A percentile compares a stretch with the other conserved stretches of the same genome.
Evolutionary conservation across 1,140 invertebrate genomes (phyloP).

Genomic region (Orussus abietinus): DNA sequence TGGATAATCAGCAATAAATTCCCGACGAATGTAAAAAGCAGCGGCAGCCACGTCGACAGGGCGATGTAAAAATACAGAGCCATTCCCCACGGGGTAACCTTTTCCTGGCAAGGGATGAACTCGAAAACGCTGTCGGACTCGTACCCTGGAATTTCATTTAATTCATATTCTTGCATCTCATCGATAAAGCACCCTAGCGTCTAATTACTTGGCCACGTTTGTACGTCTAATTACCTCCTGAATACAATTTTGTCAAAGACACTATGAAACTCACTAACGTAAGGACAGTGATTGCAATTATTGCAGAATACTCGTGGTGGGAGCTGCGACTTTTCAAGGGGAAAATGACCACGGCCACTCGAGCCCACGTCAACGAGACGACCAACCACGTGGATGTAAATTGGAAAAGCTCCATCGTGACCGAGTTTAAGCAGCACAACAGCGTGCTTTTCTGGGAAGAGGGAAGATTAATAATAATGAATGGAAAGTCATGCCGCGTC

Average conservation of each 20-base stretch:
- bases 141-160: slow-evolving; percentile 38
- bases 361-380: slow-evolving; percentile 35
- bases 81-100: slow-evolving; percentile 33
- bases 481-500: too few relatives aligned
- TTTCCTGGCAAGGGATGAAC: slow-evolving; percentile 37
- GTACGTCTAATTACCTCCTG: slow-evolving; percentile 25
- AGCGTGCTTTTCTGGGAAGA: slow-evolving; percentile 30
- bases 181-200: too few relatives aligned
- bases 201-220: too few relatives aligned
- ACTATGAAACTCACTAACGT: slow-evolving; percentile 30
- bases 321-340: slow-evolving; percentile 24
- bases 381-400: slow-evolving; percentile 37
- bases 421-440: slow-evolving; percentile 28
- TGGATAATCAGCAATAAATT: slow-evolving; percentile 38
- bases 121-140: slow-evolving; percentile 46
- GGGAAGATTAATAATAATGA: too few relatives aligned
- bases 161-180: too few relatives aligned
- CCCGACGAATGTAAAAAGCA: slow-evolving; percentile 40
- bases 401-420: slow-evolving; percentile 38
- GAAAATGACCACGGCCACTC: slow-evolving; percentile 31
- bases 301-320: slow-evolving; percentile 24
- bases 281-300: slow-evolving; percentile 24
- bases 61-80: slow-evolving; percentile 42
- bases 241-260: slow-evolving; percentile 34
- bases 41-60: slow-evolving; percentile 42